Evolutionary conservation across 2,797 vertebrate species (phyloP).

Genomic region (Etheostoma nigrum): DNA sequence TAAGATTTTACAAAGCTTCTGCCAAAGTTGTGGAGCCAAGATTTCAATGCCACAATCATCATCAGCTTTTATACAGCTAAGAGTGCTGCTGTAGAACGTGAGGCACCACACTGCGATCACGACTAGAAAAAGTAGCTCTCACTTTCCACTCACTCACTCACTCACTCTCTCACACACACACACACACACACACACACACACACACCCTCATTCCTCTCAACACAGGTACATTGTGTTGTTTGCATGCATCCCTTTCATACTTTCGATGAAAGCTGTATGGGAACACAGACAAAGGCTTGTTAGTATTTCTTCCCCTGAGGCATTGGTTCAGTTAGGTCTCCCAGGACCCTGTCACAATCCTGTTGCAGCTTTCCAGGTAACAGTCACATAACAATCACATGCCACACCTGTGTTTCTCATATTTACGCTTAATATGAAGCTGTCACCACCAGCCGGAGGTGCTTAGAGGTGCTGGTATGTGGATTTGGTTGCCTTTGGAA

Average conservation of each 20-base stretch:
- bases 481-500: conserved; percentile 6
- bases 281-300: conserved; percentile 38
- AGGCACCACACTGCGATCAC: conserved; percentile 29
- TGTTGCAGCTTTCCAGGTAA: conserved; percentile 36
- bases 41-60: not conserved
- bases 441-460: not conserved
- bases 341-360: conserved; percentile 38
- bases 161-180: not conserved
- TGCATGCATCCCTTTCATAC: conserved; percentile 22
- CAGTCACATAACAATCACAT: conserved; percentile 28
- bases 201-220: not conserved
- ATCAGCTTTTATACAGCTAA: not conserved
- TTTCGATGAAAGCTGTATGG: conserved; percentile 27
- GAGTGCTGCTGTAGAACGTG: not conserved
- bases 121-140: conserved; percentile 35
- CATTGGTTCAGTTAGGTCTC: conserved; percentile 34
- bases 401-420: not conserved
- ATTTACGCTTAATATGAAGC: conserved; percentile 1
- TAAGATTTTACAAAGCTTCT: conserved; percentile 5
- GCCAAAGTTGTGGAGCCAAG: not conserved
- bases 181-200: not conserved
- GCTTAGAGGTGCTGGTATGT: not conserved
- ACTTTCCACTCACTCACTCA: not conserved
- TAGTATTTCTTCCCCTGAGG: conserved; percentile 31
- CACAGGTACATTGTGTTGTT: conserved; percentile 20